Conservation (phyloP, 2,888 invertebrate species). For the Euproctis similis region DNA sequence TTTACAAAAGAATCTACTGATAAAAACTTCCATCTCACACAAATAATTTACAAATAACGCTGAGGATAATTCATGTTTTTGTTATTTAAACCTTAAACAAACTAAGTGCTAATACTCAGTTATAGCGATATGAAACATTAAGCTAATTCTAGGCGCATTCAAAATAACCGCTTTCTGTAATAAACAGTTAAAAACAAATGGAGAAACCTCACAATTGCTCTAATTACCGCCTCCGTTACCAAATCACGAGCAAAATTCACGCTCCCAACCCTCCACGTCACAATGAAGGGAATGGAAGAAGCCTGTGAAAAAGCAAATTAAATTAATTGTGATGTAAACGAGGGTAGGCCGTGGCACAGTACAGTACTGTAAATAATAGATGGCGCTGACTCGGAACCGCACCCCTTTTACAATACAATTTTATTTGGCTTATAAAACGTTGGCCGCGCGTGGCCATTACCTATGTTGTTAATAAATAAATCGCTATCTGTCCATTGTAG, state of each 20-base stretch:
- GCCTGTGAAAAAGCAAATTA: slow-evolving; percentile 74
- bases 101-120: slow-evolving; percentile 22
- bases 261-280: slow-evolving; percentile 61
- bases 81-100: slow-evolving; percentile 8
- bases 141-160: slow-evolving; percentile 39
- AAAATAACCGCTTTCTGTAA: slow-evolving; percentile 44
- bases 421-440: slow-evolving; percentile 36
- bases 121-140: slow-evolving; percentile 32
- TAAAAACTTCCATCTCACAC: too few species aligned
- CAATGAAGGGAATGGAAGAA: slow-evolving; percentile 68
- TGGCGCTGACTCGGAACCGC: slow-evolving; percentile 43
- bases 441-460: slow-evolving; percentile 26
- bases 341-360: slow-evolving; percentile 56
- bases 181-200: slow-evolving; percentile 68
- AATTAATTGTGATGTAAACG: slow-evolving; percentile 73
- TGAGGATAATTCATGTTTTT: too few species aligned
- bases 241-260: slow-evolving; percentile 72
- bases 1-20: too few species aligned
- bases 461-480: slow-evolving; percentile 34
- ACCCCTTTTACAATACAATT: slow-evolving; percentile 51
- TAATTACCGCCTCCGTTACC: slow-evolving; percentile 68
- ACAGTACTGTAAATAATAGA: slow-evolving; percentile 62
- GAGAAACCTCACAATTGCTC: slow-evolving; percentile 65
- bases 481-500: slow-evolving; percentile 30
- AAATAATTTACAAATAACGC: too few species aligned